phyloP scores from a whole-genome alignment of 1,140 invertebrate genomes.

The Cotesia vestalis region DNA sequence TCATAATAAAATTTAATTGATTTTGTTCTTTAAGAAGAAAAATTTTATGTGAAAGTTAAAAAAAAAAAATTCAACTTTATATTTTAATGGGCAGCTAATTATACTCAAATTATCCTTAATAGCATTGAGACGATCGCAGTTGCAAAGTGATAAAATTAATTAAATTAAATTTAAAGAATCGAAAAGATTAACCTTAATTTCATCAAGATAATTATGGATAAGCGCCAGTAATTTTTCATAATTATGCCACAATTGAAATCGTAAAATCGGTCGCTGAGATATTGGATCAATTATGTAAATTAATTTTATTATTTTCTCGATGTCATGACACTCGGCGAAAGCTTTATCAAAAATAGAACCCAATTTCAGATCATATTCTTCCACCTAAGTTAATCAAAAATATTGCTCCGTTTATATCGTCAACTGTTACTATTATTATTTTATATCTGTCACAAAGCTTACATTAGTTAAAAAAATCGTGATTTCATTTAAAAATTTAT shows the following conservation, averaged over 20 bases:
- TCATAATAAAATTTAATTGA: too few species aligned
- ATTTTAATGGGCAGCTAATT: too few species aligned
- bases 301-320: conserved; percentile 74
- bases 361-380: conserved; percentile 78
- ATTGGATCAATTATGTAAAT: conserved; percentile 79
- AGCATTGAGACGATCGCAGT: too few species aligned
- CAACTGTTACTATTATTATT: conserved; percentile 70
- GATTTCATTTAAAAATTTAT: conserved; percentile 70
- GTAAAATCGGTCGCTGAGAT: conserved; percentile 76
- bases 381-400: conserved; percentile 57
- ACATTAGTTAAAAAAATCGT: conserved; percentile 56
- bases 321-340: conserved; percentile 79
- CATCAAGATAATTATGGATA: conserved; percentile 74
- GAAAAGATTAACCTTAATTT: conserved; percentile 66
- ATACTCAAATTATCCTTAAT: too few species aligned
- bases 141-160: neutral
- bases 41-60: too few species aligned
- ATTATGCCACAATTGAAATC: conserved; percentile 71
- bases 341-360: conserved; percentile 79
- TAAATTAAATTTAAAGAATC: conserved; percentile 15
- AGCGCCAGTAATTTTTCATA: conserved; percentile 68
- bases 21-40: too few species aligned
- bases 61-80: too few species aligned
- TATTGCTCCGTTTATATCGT: conserved; percentile 68
- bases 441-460: neutral